Evolutionary conservation across 2,113 vertebrate genomes (phyloP).

Genomic region (Clinocottus analis): DNA sequence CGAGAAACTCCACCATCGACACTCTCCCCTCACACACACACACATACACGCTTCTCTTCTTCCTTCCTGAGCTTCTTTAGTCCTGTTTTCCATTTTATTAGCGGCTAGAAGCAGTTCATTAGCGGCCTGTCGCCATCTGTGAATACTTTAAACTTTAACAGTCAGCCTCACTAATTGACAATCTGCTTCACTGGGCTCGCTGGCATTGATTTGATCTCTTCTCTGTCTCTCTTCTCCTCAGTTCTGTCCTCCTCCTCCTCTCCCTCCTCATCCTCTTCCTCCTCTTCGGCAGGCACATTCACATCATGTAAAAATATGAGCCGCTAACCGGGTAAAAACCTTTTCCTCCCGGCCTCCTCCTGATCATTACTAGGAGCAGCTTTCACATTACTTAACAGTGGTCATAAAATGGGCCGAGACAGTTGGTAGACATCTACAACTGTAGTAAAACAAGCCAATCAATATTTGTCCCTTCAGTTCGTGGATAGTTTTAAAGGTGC

Average conservation of each 20-base stretch:
- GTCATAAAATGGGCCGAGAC: neutral
- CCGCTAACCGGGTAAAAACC: neutral
- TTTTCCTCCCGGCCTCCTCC: neutral
- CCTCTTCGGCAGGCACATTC: neutral
- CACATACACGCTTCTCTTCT: conserved; percentile 7
- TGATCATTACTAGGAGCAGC: neutral
- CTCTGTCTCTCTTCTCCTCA: conserved; percentile 36
- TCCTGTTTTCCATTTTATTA: conserved; percentile 45
- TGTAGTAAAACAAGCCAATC: neutral
- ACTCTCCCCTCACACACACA: conserved; percentile 7
- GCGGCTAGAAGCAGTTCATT: conserved; percentile 54
- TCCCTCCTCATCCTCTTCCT: neutral
- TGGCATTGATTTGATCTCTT: conserved; percentile 60
- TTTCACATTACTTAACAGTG: neutral
- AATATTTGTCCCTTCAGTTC: neutral
- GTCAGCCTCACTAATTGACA: conserved; percentile 64
- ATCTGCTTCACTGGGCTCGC: conserved; percentile 59
- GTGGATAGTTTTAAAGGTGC: neutral
- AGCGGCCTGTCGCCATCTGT: conserved; percentile 57
- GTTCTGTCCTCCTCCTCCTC: conserved; percentile 11
- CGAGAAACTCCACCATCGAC: no score
- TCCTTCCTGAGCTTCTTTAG: conserved; percentile 14
- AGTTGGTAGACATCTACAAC: neutral
- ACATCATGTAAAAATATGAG: conserved; percentile 3
- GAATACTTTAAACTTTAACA: conserved; percentile 66